Evolutionary conservation across 2,888 invertebrate species (phyloP).

Genomic region (Melinopterus prodromus): DNA sequence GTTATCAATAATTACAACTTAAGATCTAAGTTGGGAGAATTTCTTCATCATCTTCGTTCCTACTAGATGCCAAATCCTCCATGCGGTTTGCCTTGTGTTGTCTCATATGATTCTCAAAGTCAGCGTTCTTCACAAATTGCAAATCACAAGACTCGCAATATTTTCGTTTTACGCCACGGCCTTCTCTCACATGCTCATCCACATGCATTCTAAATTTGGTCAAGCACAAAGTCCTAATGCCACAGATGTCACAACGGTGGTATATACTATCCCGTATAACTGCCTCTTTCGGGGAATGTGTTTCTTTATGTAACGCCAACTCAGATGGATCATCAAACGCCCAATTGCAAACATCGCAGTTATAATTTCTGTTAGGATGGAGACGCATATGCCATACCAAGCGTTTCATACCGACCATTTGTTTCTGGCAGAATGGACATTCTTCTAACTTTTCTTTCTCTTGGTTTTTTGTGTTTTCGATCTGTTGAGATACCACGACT

Average conservation of each 20-base stretch:
- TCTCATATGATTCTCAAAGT: not conserved
- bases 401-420: not conserved
- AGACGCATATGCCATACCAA: not conserved
- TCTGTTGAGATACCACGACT: not conserved
- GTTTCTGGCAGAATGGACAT: not conserved
- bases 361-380: not conserved
- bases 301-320: not conserved
- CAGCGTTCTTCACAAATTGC: not conserved
- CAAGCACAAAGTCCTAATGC: not conserved
- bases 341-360: not conserved
- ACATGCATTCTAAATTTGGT: not conserved
- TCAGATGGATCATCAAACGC: not conserved
- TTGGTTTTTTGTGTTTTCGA: not conserved
- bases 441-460: not conserved
- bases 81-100: not conserved
- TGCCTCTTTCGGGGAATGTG: not conserved
- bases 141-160: not conserved
- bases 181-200: not conserved
- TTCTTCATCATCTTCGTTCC: not conserved
- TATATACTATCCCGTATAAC: not conserved
- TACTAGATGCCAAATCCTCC: not conserved
- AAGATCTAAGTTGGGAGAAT: not conserved
- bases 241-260: not conserved
- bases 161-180: not conserved
- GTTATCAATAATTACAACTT: not conserved